Evolutionary conservation across 2,888 invertebrate genomes (phyloP), one percentile per base, ranked within the genome.

Genomic region (Podabrus alpinus): DNA sequence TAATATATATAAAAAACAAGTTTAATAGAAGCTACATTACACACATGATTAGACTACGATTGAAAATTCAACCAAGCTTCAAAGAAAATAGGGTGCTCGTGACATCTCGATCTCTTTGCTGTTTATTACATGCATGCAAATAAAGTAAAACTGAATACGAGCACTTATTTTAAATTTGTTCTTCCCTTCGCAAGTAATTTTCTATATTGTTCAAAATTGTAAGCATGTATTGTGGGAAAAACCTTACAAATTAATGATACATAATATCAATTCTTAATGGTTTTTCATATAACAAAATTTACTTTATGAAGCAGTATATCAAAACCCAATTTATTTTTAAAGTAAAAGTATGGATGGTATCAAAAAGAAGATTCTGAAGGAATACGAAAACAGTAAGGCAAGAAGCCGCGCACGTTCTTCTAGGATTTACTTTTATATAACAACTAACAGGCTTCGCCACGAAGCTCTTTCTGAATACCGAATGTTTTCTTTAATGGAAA

Each of bases 341-440:
- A 84, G 81, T 81, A 80, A 81, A 81, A 80, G 82, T 81, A 83
- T 81, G 82, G 79, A 80, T 81, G 80, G 80, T 82, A 82, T 83
- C 83, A 82, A 73, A 78, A 77, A 72, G 78, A 76, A 80, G 79
- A 82, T 82, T 79, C 75, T 77, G 75, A 59, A 79, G 80, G 84
- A 85, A 85, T 84, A 84, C 83, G 75, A 80, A 84, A 82, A 82
- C 79, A 83, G 82, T 80, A 79, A 81, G 82, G 81, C 82, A 81
- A 78, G 80, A 85, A 83, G 84, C 84, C 78, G 79, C 78, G 83
- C 86, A 86, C 86, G 86, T 85, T 80, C 82, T 82, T 80, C 80
- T 80, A 83, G 86, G 86, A 86, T 86, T 86, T 86, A 84, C 85
- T 86, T 86, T 86, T 85, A 85, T 86, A 85, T 85, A 85, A 86